Conservation (phyloP, 2,113 vertebrate species). For the Lagopus leucura region DNA sequence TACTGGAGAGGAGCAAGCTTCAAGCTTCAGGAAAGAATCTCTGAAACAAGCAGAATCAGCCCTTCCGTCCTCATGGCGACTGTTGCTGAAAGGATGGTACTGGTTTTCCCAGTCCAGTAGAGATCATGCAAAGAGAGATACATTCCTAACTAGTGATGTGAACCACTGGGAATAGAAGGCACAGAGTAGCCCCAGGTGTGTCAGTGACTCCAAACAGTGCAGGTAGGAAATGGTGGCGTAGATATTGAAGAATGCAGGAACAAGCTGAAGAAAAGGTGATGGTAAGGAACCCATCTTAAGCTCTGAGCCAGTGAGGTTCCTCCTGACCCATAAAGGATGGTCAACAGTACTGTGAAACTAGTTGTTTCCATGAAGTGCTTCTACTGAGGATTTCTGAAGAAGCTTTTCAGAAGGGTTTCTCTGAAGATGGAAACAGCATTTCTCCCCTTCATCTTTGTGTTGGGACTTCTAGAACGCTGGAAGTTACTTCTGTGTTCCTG, state of each 20-base stretch:
- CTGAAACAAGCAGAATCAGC: not conserved
- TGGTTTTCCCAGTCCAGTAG: not conserved
- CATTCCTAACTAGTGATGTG: not conserved
- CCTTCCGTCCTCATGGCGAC: not conserved
- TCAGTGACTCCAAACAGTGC: not conserved
- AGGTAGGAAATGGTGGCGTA: not conserved
- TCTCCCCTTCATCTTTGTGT: fast-evolving
- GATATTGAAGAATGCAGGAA: not conserved
- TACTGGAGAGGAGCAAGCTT: not conserved
- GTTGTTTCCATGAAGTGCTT: not conserved
- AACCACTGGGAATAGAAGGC: not conserved
- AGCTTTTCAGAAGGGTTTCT: not conserved
- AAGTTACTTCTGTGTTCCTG: not conserved
- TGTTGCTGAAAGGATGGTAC: not conserved
- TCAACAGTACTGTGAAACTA: not conserved
- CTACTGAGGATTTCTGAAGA: not conserved
- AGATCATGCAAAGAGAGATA: not conserved
- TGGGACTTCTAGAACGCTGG: not conserved
- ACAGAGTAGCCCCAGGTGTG: not conserved
- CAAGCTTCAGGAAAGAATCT: not conserved
- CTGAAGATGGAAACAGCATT: not conserved
- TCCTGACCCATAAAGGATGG: not conserved
- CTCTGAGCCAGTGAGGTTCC: not conserved
- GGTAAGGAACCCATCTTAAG: not conserved
- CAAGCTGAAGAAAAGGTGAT: not conserved